Conservation (phyloP, 2,113 vertebrate species). For the Propithecus coquereli region DNA sequence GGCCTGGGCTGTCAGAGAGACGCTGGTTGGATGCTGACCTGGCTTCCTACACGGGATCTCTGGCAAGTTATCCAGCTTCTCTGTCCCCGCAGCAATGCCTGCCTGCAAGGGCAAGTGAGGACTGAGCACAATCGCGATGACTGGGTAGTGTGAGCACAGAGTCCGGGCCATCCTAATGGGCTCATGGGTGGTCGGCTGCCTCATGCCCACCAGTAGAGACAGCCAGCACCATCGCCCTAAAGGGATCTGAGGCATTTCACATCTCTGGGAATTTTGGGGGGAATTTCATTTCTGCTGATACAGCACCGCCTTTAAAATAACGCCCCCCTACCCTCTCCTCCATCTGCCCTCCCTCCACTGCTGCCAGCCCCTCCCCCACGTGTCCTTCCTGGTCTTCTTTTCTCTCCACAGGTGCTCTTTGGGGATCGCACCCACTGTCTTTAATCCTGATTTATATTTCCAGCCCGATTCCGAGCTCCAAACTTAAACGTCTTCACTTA, state of each 20-base stretch:
- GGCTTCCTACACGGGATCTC: background rate
- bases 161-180: accelerated
- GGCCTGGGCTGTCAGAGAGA: background rate
- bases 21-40: background rate
- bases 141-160: background rate
- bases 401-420: background rate
- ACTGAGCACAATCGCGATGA: background rate
- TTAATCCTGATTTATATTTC: background rate
- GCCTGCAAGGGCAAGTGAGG: background rate
- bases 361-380: background rate
- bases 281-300: background rate
- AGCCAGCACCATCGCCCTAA: accelerated
- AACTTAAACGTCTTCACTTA: background rate
- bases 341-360: background rate
- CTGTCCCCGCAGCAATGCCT: background rate
- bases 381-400: background rate
- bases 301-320: background rate
- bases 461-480: background rate
- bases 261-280: background rate
- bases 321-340: too few relatives aligned
- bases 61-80: background rate
- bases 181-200: accelerated
- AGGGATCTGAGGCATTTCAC: background rate
- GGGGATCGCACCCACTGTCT: background rate
- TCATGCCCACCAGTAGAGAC: background rate